Base-by-base conservation (phyloP, 2,888 invertebrate species). In the Parascotia fuliginaria region DNA sequence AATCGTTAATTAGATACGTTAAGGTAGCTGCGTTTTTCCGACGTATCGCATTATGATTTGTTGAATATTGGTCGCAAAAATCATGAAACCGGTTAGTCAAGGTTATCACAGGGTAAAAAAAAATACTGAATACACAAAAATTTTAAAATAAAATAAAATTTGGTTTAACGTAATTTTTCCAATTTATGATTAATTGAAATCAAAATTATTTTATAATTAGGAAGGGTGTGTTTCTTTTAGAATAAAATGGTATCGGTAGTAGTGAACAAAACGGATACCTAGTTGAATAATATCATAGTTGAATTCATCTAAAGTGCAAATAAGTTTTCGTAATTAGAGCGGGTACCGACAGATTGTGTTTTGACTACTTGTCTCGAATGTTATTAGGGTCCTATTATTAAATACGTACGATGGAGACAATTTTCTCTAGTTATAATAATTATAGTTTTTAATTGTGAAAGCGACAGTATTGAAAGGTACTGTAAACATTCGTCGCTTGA, bases 31-130 rank as follows among this genome's bases (percentile, higher is more conserved):
- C 13, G 39, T 32, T 33, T 27, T n/a, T 34, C 33, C 46, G 39
- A 48, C 42, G 43, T 49, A 28, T 51, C 38, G 32, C 40, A 28
- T 5, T 51, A 24, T 24, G 7, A 24, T 47, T 43, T 29, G 46
- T 45, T 54, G 51, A 42, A 29, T 45, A 46, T 65, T 66, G 46
- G 46, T 64, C 60, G 55, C 57, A 42, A 53, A 41, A 49, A 52
- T 47, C 60, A 67, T 60, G 65, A 55, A 67, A 62, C 79, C 73
- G 77, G 73, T 75, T 72, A 79, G 73, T 75, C 81, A 81, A 81
- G 84, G 81, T 85, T 80, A 63, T 82, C 77, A 84, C 85, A 87
- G 86, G 86, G 86, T 87, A 86, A 82, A 65, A 55, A 62, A 57
- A 42, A 62, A 60, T 55, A 65, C 63, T 57, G 55, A 69, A 65